These are phyloP conservation scores for Calliopsis andreniformis DNA, from an alignment of 1,140 invertebrate genomes.

Conservation along the genomic window DNA sequence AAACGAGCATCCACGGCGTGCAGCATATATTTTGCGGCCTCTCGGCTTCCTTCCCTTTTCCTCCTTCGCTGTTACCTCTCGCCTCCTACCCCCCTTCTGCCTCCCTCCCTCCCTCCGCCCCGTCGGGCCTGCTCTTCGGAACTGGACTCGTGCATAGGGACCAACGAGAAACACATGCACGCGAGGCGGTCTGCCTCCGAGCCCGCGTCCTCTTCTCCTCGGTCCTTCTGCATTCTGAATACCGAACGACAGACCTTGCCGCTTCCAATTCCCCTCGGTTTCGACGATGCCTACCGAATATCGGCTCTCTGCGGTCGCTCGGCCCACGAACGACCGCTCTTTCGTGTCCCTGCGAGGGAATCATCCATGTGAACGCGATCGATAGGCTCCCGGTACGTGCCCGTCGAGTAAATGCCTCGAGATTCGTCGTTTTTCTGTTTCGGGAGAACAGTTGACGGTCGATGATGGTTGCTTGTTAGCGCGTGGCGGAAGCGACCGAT, in stretches of 20 bases:
- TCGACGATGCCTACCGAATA: slow-evolving; percentile 16
- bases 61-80: slow-evolving; percentile 6
- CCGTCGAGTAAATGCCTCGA: background rate
- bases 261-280: slow-evolving; percentile 48
- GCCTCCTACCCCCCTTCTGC: slow-evolving; percentile 21
- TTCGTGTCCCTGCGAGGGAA: slow-evolving; percentile 2
- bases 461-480: too few relatives aligned
- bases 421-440: background rate
- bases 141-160: slow-evolving; percentile 37
- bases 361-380: slow-evolving; percentile 6
- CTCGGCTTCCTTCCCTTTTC: slow-evolving; percentile 37
- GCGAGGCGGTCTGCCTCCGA: slow-evolving; percentile 26
- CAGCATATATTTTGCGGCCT: slow-evolving; percentile 63
- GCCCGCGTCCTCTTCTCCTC: slow-evolving; percentile 17
- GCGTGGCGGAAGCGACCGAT: too few relatives aligned
- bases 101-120: slow-evolving; percentile 25
- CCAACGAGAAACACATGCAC: slow-evolving; percentile 61
- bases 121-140: slow-evolving; percentile 17
- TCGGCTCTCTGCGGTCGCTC: background rate
- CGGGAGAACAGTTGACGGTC: background rate
- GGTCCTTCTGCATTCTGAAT: slow-evolving; percentile 53
- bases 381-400: background rate
- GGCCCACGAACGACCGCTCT: background rate
- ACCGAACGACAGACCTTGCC: slow-evolving; percentile 40
- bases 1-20: slow-evolving; percentile 69